Evolutionary conservation across 2,113 vertebrate genomes (phyloP), one percentile per base, ranked within the genome.

Genomic region (Silurus meridionalis): DNA sequence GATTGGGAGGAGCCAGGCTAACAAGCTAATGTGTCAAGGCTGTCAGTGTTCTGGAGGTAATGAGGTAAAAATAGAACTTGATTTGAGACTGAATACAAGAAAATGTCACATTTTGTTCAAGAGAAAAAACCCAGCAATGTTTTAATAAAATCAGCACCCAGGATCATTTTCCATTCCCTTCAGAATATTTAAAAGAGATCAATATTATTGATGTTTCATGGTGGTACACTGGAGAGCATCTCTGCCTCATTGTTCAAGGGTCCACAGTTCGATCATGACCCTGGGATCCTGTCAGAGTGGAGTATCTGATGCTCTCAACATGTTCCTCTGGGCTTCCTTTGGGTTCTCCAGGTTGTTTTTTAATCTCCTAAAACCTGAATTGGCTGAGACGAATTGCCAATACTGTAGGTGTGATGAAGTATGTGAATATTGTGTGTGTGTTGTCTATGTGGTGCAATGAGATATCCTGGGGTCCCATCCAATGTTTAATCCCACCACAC

Each of bases 41-140:
- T 79, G 77, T 19, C 77, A 37, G 55, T 6, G 77, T 79, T 79
- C 55, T 37, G 77, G 25, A 79, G 77, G 55, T 58, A 79, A 79
- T 79, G 58, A 79, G n/a, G 55, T 79, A 79, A 79, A 79, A 79
- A 79, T 28, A 79, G 53, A 52, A 55, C 74, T 78, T 78, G 52
- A 53, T 78, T 78, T 55, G 52, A 55, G 74, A 78, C 1, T 13
- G 52, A 6, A 25, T 57, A 55, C 11, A 25, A 78, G 23, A 14
- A 78, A n/a, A 78, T 55, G 23, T 78, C n/a, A 0, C 74, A 28
- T 14, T 14, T 13, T 14, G 50, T 23, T 75, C 7, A 48, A 19
- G 69, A 1, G 10, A 23, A 50, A 48, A 72, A 48, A 48, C 8
- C 1, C 15, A 74, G 71, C 11, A n/a, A n/a, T 10, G 3, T 9